Base-by-base conservation (phyloP, 2,888 invertebrate genomes). In the Leptinotarsa tumamoca region DNA sequence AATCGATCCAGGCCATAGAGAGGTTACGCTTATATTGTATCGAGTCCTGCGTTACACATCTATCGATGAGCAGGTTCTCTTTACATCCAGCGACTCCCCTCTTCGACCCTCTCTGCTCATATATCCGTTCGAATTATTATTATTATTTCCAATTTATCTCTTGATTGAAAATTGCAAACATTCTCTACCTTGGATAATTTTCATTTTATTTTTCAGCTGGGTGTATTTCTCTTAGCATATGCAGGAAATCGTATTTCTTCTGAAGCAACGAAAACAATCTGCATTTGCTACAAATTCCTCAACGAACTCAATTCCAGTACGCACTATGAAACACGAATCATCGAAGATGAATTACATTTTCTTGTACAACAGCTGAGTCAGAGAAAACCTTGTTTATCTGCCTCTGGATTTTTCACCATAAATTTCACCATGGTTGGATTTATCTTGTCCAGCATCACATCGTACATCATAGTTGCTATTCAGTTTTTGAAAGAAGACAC, bases 361-460 rank as follows among this genome's bases (percentile, higher is more conserved):
- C 51, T 75, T 13, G 67, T 72, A 2, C 43, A 74, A 21, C 77
- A 75, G 61, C 50, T 75, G n/a, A 56, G 18, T 17, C 61, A 72
- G 15, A 72, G 75, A 56, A 72, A 68, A 68, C 72, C 75, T 1
- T 69, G 72, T 63, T 68, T 75, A n/a, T 21, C 43, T 0, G 77
- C 75, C 2, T 69, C 70, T 4, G 77, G 77, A 52, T 77, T 75
- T 52, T 77, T 77, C 50, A 56, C 66, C 7, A 70, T 72, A n/a
- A 68, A 77, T 70, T 77, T 66, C n/a, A 70, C 61, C 4, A 74
- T 77, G 73, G 54, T 75, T 33, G 77, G 77, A 13, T 77, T 77
- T 17, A 43, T 77, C 17, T 49, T 75, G 13, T 49, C 70, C n/a
- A 75, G 70, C 51, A 63, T 77, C 13, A 77, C 77, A 4, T 77